Percentiles rank a stretch among this genome's conserved stretches.
phyloP scores from a whole-genome alignment of 2,797 vertebrate genomes.

The Sebastes baramenuke region DNA sequence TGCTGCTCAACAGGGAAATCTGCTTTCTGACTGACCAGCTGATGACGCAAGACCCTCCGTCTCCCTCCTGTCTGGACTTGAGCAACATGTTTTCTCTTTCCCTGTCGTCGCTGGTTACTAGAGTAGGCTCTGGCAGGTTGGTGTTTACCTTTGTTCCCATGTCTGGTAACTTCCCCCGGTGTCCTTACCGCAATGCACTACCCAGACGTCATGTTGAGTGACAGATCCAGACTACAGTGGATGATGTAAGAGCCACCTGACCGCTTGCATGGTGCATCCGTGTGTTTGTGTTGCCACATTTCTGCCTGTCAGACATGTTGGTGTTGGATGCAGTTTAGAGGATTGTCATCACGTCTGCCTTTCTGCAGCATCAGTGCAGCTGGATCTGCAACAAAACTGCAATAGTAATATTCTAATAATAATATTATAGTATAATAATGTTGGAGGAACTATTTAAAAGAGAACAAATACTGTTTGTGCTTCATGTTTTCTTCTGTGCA shows the following conservation, averaged over 20 bases:
- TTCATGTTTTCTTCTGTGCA: not conserved
- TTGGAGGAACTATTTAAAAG: not conserved
- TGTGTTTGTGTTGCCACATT: not conserved
- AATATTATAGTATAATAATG: too few relatives aligned
- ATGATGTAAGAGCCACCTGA: not conserved
- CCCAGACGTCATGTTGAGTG: not conserved
- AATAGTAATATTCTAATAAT: not conserved
- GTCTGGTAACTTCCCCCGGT: not conserved
- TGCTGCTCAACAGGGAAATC: slow-evolving; percentile 32
- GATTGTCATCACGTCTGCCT: not conserved
- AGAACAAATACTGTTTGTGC: not conserved
- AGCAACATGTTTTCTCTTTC: rapidly evolving
- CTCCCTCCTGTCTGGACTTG: not conserved
- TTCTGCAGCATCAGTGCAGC: not conserved
- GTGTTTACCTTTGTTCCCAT: not conserved
- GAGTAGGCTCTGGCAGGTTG: not conserved
- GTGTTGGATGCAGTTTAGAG: not conserved
- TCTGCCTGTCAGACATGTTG: not conserved
- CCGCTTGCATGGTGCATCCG: rapidly evolving
- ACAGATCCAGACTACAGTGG: not conserved
- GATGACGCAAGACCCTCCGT: slow-evolving; percentile 14
- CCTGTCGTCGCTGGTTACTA: not conserved
- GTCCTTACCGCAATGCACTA: not conserved
- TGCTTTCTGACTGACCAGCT: slow-evolving; percentile 19
- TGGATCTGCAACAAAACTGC: not conserved